Evolutionary conservation across 1,140 invertebrate species (phyloP).

Genomic region (Myzus persicae): DNA sequence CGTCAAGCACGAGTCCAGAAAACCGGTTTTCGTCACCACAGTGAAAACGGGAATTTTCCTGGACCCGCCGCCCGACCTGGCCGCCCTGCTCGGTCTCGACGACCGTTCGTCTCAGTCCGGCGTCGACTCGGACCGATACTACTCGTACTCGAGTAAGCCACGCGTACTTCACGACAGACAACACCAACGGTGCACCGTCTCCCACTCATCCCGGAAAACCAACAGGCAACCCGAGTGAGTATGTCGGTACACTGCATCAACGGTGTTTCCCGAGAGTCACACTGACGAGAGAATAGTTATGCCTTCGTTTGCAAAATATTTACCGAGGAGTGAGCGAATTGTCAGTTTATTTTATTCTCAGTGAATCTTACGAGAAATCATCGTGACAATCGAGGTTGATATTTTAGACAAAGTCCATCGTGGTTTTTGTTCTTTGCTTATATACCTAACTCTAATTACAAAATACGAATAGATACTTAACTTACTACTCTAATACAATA

Average conservation of each 20-base stretch:
- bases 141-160: constrained; percentile 71
- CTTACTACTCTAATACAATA: neutral
- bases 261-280: neutral
- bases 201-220: neutral
- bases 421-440: too few species aligned
- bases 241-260: too few species aligned
- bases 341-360: neutral
- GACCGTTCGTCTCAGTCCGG: constrained; percentile 62
- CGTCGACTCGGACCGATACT: constrained; percentile 66
- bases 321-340: neutral
- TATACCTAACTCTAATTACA: too few species aligned
- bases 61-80: constrained; percentile 77
- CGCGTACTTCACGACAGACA: constrained; percentile 65
- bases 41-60: constrained; percentile 80
- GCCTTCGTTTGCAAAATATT: neutral
- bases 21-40: constrained; percentile 74
- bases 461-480: too few species aligned
- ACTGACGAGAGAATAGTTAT: neutral
- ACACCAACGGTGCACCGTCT: constrained; percentile 3
- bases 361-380: too few species aligned
- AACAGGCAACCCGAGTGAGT: constrained; percentile 4
- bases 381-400: too few species aligned
- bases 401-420: too few species aligned
- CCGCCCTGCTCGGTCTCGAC: constrained; percentile 70
- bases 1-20: neutral